These are phyloP conservation scores for Salvelinus sp. DNA, from an alignment of 2,113 vertebrate genomes.

Conservation along the genomic window DNA sequence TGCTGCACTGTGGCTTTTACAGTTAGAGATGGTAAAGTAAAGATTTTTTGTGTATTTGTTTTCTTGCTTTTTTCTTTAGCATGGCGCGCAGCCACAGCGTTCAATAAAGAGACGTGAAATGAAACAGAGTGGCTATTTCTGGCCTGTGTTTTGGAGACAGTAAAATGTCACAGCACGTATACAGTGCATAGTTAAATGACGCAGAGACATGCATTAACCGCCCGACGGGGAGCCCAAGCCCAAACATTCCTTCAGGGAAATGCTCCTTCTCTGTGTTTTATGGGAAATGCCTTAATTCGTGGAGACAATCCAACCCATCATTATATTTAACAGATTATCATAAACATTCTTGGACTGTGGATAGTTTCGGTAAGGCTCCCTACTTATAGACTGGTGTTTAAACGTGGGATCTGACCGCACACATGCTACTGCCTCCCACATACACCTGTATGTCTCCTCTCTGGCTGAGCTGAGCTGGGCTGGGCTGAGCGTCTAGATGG, in stretches of 20 bases:
- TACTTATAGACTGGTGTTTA: slow-evolving; percentile 33
- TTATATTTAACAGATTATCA: slow-evolving; percentile 62
- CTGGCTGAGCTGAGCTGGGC: neutral
- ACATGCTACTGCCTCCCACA: neutral
- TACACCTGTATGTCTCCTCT: slow-evolving; percentile 38
- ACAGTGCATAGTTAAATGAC: slow-evolving; percentile 43
- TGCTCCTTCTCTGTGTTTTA: slow-evolving; percentile 55
- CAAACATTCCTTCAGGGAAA: slow-evolving; percentile 41
- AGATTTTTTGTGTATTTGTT: slow-evolving; percentile 12
- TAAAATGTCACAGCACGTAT: slow-evolving; percentile 39
- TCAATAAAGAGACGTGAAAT: slow-evolving; percentile 34
- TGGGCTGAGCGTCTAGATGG: slow-evolving; percentile 10
- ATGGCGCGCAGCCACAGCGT: neutral
- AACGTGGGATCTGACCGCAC: slow-evolving; percentile 40
- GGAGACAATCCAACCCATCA: slow-evolving; percentile 54
- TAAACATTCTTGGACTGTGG: slow-evolving; percentile 60
- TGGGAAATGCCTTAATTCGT: slow-evolving; percentile 54
- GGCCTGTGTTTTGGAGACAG: slow-evolving; percentile 52
- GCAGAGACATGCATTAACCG: slow-evolving; percentile 41
- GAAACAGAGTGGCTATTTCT: slow-evolving; percentile 37
- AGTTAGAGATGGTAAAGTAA: slow-evolving; percentile 4
- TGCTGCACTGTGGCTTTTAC: neutral
- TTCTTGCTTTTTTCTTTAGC: slow-evolving; percentile 11
- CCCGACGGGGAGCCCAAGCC: slow-evolving; percentile 41
- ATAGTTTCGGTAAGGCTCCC: slow-evolving; percentile 36